phyloP scores from a whole-genome alignment of 2,113 vertebrate genomes.

The Furnarius figulus region DNA sequence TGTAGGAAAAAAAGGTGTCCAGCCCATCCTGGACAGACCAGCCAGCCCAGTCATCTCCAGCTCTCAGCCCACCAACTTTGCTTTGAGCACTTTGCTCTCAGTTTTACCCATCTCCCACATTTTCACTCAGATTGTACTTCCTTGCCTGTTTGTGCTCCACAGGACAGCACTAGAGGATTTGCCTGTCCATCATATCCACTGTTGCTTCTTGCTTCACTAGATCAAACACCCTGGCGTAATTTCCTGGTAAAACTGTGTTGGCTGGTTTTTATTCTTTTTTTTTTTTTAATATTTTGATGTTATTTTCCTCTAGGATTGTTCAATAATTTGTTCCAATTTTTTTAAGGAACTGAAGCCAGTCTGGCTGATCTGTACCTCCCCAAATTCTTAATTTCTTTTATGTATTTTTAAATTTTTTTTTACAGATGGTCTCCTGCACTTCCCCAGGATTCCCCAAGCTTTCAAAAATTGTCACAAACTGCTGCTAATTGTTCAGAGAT shows the following conservation, averaged over 20 bases:
- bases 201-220: not conserved
- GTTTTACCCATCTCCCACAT: not conserved
- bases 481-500: not conserved
- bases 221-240: not conserved
- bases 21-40: rapidly evolving
- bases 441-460: not conserved
- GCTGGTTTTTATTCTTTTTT: not conserved
- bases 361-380: not conserved
- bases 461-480: not conserved
- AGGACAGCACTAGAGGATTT: not conserved
- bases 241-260: not conserved
- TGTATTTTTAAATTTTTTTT: not conserved
- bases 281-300: not conserved
- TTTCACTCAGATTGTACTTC: not conserved
- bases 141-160: not conserved
- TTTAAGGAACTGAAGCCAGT: not conserved
- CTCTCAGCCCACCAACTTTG: not conserved
- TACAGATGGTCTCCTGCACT: not conserved
- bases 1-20: not conserved
- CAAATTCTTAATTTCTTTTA: not conserved
- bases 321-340: not conserved
- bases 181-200: not conserved
- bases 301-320: not conserved
- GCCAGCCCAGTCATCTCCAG: too few species aligned
- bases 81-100: not conserved